Base-by-base conservation (phyloP, 1,140 invertebrate species). In the Antheraea mylitta region DNA sequence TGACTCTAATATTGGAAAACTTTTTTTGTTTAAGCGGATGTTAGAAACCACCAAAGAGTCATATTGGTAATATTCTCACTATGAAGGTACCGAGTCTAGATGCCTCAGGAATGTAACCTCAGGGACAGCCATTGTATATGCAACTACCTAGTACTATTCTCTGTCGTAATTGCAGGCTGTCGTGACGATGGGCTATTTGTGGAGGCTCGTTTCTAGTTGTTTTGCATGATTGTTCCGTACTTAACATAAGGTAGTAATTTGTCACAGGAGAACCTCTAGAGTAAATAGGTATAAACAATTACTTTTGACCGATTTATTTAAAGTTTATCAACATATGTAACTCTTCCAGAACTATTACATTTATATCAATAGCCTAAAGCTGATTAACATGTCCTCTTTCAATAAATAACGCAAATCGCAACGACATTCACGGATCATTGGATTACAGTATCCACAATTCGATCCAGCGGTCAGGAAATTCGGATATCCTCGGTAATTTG, bases 371-470 rank as follows among this genome's bases (percentile, higher is more conserved):
- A 13, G 5, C 16, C 6, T 53, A 53, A 16, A n/a, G 16, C 45
- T 13, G 45, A 53, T 53, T 53, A 53, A 53, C 13, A n/a, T 53
- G 45, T 53, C 45, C 45, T 16, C 16, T 53, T 6, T 53, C 45
- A 53, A 13, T 53, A 9, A 53, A 53, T 53, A 53, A 53, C 45
- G 13, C 45, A 66, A 16, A 59, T 16, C 74, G 77, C 78, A 77
- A 78, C 81, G 84, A 83, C 84, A 84, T 86, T 86, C 82, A 86
- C 77, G 78, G 72, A 71, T 73, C 74, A 70, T 69, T 72, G 62
- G 48, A 22, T 63, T 64, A 66, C 22, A 30, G 45, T 53, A 13
- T 6, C 48, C 48, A 48, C 62, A 58, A 73, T 75, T 74, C 75
- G 76, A 74, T 74, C 67, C 75, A 67, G 42, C 79, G 75, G 58